phyloP scores from a whole-genome alignment of 2,888 invertebrate species.

The Drosophila anceps region DNA sequence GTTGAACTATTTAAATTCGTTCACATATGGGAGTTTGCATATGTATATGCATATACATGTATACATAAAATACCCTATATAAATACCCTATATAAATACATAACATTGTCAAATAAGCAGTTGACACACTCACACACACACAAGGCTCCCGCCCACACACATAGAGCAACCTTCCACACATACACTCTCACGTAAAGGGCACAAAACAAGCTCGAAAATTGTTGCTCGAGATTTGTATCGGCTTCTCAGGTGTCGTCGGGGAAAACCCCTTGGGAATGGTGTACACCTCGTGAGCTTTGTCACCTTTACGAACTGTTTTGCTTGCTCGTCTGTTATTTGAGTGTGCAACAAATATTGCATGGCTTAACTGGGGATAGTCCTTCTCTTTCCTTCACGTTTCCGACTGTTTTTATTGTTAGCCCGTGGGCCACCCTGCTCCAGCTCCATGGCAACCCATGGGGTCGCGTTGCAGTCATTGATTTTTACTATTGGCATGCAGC shows the following conservation, averaged over 20 bases:
- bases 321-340: constrained; percentile 33
- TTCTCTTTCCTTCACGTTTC: constrained; percentile 2
- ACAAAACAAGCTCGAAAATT: constrained; percentile 53
- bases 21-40: neutral
- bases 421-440: constrained; percentile 32
- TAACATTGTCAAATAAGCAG: constrained; percentile 2
- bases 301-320: constrained; percentile 40
- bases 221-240: constrained; percentile 67
- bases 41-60: neutral
- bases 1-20: neutral
- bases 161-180: too few relatives aligned
- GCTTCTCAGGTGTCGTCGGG: constrained; percentile 19
- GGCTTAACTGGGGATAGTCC: neutral
- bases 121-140: constrained; percentile 3
- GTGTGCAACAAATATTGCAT: constrained; percentile 57
- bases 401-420: constrained; percentile 37
- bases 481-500: constrained; percentile 69
- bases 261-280: constrained; percentile 1
- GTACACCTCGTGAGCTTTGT: constrained; percentile 36
- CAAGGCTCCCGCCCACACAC: neutral
- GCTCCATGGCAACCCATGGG: constrained; percentile 64
- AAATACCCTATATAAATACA: constrained; percentile 1
- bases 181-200: constrained; percentile 28
- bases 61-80: neutral
- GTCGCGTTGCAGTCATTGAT: constrained; percentile 67